Evolutionary conservation across 1,140 invertebrate species (phyloP), one percentile per base, ranked within the genome.

Genomic region (Drosophila ironensis): DNA sequence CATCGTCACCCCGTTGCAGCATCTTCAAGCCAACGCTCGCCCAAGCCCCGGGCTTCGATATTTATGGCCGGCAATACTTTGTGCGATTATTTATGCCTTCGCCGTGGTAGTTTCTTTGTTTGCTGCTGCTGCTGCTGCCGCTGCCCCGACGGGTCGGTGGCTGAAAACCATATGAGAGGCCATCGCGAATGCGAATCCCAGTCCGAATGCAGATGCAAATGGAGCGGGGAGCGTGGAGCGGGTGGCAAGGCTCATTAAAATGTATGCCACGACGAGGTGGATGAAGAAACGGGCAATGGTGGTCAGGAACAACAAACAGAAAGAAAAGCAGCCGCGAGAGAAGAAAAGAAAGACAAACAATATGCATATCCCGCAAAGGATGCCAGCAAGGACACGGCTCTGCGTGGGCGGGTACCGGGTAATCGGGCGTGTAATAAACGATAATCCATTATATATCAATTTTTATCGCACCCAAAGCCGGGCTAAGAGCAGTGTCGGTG

Each of bases 31-130:
- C 41, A 20, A 14, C 17, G 14, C 24, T 44, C 45, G 30, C 17
- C 24, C 67, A 19, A 25, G 28, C 42, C 30, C 53, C 52, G 71
- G 52, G 67, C 80, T 60, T 48, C 51, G 61, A 80, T 86, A 84
- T 84, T 84, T 84, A 84, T 86, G 80, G 59, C 70, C 69, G 40
- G 73, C 78, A 72, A 80, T 86, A 86, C 74, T 84, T 84, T 84
- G 80, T 84, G 48, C 80, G 80, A 78, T 86, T 84, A 84, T 84
- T 84, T 86, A 84, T 86, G 69, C 57, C 64, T 45, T 27, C 69
- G 22, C 19, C 14, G 22, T 11, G 12, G 5, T 60, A 35, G 56
- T n/a, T 60, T 44, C 56, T 81, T 82, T 81, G 77, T 82, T 82
- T 84, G 73, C 25, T 22, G 28, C 14, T 16, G 4, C 12, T 16